phyloP scores from a whole-genome alignment of 1,140 invertebrate species.

The Hestina assimilis region DNA sequence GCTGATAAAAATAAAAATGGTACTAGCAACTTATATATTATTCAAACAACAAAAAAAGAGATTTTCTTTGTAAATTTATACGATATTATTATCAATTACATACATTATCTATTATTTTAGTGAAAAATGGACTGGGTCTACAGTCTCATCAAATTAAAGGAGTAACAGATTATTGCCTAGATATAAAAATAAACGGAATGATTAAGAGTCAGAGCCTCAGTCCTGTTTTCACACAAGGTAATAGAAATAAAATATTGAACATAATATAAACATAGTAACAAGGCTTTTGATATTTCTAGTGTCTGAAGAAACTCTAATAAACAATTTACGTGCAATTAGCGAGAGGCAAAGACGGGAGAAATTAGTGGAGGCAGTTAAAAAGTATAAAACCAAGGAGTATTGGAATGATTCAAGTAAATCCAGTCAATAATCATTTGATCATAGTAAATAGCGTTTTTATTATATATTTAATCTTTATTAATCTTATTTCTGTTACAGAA shows the following conservation, averaged over 20 bases:
- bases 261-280: not conserved
- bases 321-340: slow-evolving; percentile 35
- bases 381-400: slow-evolving; percentile 53
- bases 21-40: not conserved
- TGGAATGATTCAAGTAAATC: slow-evolving; percentile 53
- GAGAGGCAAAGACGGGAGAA: slow-evolving; percentile 41
- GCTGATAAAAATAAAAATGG: slow-evolving; percentile 24
- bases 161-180: slow-evolving; percentile 34
- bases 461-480: not conserved
- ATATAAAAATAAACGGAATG: slow-evolving; percentile 22
- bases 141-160: slow-evolving; percentile 39
- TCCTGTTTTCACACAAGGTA: slow-evolving; percentile 43
- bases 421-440: not conserved
- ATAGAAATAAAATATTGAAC: slow-evolving; percentile 25
- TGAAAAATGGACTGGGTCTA: slow-evolving; percentile 39
- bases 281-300: slow-evolving; percentile 6
- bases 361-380: slow-evolving; percentile 44
- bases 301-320: not conserved
- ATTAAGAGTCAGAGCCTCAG: slow-evolving; percentile 18
- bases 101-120: slow-evolving; percentile 40
- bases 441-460: not conserved
- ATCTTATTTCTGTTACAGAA: slow-evolving; percentile 45
- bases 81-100: slow-evolving; percentile 1
- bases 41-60: not conserved
- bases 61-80: not conserved